These are phyloP conservation scores for Acridotheres tristis DNA, from an alignment of 2,797 vertebrate species.

Conservation along the genomic window DNA sequence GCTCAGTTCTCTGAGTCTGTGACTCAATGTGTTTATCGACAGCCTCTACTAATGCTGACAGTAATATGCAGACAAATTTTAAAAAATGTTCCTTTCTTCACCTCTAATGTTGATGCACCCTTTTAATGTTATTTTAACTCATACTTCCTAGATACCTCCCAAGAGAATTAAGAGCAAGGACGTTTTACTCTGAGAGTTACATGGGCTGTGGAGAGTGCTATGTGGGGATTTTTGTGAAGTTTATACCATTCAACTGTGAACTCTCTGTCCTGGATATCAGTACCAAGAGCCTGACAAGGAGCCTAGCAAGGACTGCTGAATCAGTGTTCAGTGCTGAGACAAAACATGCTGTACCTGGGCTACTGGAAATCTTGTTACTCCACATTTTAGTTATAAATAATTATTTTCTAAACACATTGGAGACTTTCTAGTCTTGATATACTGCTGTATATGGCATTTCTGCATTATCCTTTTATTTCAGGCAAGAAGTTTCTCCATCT, in stretches of 20 bases:
- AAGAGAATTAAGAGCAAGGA: background rate
- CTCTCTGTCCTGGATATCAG: background rate
- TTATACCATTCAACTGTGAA: background rate
- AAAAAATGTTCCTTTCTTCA: background rate
- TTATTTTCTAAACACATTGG: background rate
- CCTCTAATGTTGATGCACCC: too few relatives aligned
- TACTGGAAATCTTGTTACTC: background rate
- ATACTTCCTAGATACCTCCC: background rate
- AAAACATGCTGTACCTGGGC: background rate
- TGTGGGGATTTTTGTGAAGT: background rate
- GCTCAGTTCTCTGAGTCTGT: background rate
- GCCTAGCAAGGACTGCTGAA: background rate
- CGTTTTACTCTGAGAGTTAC: background rate
- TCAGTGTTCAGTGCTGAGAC: background rate
- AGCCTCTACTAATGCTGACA: background rate
- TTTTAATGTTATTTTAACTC: background rate
- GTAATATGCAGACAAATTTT: background rate
- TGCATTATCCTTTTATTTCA: background rate
- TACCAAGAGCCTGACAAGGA: background rate
- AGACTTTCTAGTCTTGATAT: background rate
- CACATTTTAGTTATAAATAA: background rate
- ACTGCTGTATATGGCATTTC: background rate
- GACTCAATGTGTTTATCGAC: background rate
- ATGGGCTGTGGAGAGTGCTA: rapidly evolving
- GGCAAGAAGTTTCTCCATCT: background rate